phyloP scores from a whole-genome alignment of 1,140 invertebrate genomes.

The Venustaconcha ellipsiformis region DNA sequence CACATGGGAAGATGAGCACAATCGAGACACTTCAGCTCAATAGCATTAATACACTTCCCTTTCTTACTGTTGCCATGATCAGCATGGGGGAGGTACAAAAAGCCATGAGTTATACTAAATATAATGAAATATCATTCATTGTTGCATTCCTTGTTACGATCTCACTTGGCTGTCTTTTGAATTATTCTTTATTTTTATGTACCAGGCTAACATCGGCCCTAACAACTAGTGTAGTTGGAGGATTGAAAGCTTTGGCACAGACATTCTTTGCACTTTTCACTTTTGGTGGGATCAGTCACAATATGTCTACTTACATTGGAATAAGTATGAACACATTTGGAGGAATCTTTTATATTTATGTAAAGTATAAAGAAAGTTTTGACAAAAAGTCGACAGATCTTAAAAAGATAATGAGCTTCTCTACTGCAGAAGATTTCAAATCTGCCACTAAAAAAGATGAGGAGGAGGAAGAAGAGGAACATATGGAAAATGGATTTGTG shows the following conservation, averaged over 20 bases:
- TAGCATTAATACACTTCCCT: conserved; percentile 70
- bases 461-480: neutral
- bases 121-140: conserved; percentile 55
- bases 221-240: conserved; percentile 71
- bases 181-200: conserved; percentile 72
- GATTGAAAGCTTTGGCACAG: conserved; percentile 70
- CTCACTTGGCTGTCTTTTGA: conserved; percentile 69
- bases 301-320: conserved; percentile 62
- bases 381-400: conserved; percentile 31
- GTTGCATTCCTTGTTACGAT: conserved; percentile 65
- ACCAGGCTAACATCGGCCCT: conserved; percentile 71
- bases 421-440: conserved; percentile 43
- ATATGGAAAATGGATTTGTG: no score
- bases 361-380: conserved; percentile 63
- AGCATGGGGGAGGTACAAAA: conserved; percentile 58
- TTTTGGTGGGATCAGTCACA: conserved; percentile 70
- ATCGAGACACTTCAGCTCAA: conserved; percentile 69
- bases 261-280: conserved; percentile 71
- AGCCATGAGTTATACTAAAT: conserved; percentile 37
- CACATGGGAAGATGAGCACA: conserved; percentile 62
- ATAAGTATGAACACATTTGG: conserved; percentile 68
- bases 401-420: conserved; percentile 52
- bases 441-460: neutral
- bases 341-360: conserved; percentile 68
- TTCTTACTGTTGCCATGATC: conserved; percentile 59